Evolutionary conservation across 2,113 vertebrate genomes (phyloP).

Genomic region (Peromyscus leucopus): DNA sequence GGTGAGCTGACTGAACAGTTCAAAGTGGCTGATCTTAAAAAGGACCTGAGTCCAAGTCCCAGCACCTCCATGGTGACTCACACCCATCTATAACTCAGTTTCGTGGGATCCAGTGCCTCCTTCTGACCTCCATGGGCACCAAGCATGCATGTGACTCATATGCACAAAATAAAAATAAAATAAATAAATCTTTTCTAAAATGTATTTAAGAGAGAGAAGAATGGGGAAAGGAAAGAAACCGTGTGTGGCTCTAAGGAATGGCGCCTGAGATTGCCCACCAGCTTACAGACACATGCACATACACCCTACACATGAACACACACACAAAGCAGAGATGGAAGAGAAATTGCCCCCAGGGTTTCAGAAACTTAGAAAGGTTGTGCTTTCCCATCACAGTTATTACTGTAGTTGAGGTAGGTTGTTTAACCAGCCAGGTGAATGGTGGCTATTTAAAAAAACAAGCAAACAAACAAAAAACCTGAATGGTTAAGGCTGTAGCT

Average conservation of each 20-base stretch:
- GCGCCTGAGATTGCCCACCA: too few relatives aligned
- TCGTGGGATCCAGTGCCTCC: background rate
- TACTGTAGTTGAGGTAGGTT: background rate
- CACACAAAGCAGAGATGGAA: slow-evolving; percentile 18
- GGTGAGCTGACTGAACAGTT: background rate
- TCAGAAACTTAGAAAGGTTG: slow-evolving; percentile 29
- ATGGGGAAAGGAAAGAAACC: background rate
- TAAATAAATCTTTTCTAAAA: background rate
- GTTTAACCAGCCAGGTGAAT: background rate
- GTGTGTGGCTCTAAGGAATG: too few relatives aligned
- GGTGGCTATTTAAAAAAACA: background rate
- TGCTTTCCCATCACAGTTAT: background rate
- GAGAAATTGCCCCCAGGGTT: background rate
- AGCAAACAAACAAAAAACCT: background rate
- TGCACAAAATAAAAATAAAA: background rate
- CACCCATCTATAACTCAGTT: background rate
- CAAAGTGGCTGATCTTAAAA: background rate
- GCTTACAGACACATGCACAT: background rate
- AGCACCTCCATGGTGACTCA: background rate
- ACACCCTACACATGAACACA: background rate
- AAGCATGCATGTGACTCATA: background rate
- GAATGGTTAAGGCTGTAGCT: background rate
- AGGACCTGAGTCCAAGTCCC: background rate
- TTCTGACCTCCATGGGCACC: background rate
- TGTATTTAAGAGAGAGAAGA: background rate